phyloP scores from a whole-genome alignment of 1,140 invertebrate genomes.

The Drosophila teissieri region DNA sequence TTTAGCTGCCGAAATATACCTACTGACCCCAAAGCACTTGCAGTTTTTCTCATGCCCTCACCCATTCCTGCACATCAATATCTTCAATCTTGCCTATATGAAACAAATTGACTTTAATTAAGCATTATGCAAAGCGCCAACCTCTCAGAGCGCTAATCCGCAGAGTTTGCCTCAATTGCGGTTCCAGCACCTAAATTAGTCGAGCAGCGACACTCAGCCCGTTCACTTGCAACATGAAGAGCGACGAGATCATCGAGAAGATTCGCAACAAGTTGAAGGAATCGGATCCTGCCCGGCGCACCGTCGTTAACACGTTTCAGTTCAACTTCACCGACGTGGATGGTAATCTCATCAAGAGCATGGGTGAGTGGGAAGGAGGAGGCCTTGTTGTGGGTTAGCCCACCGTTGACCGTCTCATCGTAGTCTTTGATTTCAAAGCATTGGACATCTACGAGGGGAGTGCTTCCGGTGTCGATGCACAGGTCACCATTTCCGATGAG shows the following conservation, averaged over 20 bases:
- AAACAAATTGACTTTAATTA: constrained; percentile 84
- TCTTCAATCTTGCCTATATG: constrained; percentile 74
- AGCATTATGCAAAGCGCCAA: constrained; percentile 78
- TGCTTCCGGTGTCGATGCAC: constrained; percentile 56
- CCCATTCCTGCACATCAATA: constrained; percentile 59
- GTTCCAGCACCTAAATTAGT: constrained; percentile 55
- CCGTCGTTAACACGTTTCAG: constrained; percentile 77
- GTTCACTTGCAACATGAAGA: constrained; percentile 69
- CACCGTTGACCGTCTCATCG: constrained; percentile 50
- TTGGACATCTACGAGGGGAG: constrained; percentile 79
- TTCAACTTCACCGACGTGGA: constrained; percentile 80
- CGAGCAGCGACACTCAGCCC: constrained; percentile 47
- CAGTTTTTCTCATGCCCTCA: constrained; percentile 61
- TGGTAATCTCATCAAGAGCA: constrained; percentile 77
- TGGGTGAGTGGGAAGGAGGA: constrained; percentile 65
- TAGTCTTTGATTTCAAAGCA: constrained; percentile 84
- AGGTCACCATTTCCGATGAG: constrained; percentile 74
- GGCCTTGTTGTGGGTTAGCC: neutral
- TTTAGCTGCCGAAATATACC: constrained; percentile 44
- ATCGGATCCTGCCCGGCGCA: constrained; percentile 72
- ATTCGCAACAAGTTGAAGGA: constrained; percentile 80
- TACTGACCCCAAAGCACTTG: constrained; percentile 29
- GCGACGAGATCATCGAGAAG: constrained; percentile 80
- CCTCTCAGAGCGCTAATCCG: constrained; percentile 60
- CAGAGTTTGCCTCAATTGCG: constrained; percentile 68